Evolutionary conservation across 2,888 invertebrate genomes (phyloP), one percentile per base, ranked within the genome.

Genomic region (Malacosoma neustria): DNA sequence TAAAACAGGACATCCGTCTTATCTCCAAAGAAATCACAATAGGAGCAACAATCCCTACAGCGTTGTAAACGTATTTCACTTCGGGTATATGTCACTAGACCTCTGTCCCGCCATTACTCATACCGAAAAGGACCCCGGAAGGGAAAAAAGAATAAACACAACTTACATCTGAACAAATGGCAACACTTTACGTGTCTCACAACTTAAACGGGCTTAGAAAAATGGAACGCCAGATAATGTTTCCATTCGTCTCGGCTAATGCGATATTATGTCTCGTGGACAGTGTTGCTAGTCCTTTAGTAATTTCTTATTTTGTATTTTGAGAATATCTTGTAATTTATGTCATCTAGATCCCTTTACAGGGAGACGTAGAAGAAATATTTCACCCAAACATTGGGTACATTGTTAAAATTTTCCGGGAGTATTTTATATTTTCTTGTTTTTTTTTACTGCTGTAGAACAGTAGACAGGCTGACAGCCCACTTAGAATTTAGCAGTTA

Each of bases 111-210:
- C 65, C 71, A 76, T 79, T 67, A 72, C 70, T 79, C 77, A 79
- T 73, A 73, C 66, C 66, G 57, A 49, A 69, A 71, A 72, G 64
- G 61, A 63, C 69, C 54, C 55, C 49, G 48, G 57, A 57, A 60
- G 63, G 57, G 36, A 33, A 59, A 57, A 70, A 68, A 69, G 61
- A 74, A 74, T 73, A 77, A 72, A 74, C 72, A 75, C 67, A 72
- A 72, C 68, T 72, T 70, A 67, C 69, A 68, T 60, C 48, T 55
- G 67, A 72, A 77, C 70, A 77, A 77, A 80, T 77, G 68, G 69
- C 57, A 68, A 72, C 79, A 75, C 77, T 79, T 71, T 77, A 74
- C 69, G 72, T 71, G 71, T 68, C 70, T 67, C 72, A 69, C 72
- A 74, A 75, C 71, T 73, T 73, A 74, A 77, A 73, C 61, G 72